A percentile compares a stretch with the other conserved stretches of the same genome.
These are phyloP conservation scores for Loxodonta africana DNA, from an alignment of 2,113 vertebrate genomes.

Conservation along the genomic window DNA sequence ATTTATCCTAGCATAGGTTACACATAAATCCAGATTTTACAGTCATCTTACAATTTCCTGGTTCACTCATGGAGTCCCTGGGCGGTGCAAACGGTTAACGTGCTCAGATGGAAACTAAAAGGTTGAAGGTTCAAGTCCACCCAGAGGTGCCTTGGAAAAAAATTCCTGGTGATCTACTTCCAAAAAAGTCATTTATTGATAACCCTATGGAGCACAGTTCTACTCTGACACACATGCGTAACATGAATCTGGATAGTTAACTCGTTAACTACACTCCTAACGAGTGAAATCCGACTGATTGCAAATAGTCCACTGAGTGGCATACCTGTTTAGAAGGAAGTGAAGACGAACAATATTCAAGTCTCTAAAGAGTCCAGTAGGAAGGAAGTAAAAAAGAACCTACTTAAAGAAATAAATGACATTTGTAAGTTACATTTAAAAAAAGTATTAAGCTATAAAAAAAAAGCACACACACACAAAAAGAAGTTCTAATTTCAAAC, in stretches of 20 bases:
- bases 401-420: neutral
- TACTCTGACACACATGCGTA: too few relatives aligned
- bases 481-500: slow-evolving; percentile 26
- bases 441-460: slow-evolving; percentile 42
- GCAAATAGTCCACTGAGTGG: neutral
- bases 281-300: neutral
- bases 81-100: too few relatives aligned
- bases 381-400: slow-evolving; percentile 26
- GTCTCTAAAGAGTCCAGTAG: neutral
- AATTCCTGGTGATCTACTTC: too few relatives aligned
- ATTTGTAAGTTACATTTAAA: slow-evolving; percentile 7
- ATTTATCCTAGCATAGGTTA: neutral
- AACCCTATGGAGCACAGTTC: too few relatives aligned
- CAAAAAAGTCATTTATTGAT: too few relatives aligned
- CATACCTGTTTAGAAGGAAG: slow-evolving; percentile 8
- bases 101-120: too few relatives aligned
- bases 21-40: neutral
- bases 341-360: neutral
- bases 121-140: too few relatives aligned
- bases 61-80: neutral
- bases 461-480: neutral
- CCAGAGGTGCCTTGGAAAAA: too few relatives aligned
- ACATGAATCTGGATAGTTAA: too few relatives aligned
- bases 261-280: neutral
- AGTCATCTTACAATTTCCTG: neutral